Conservation (phyloP, 2,113 vertebrate genomes). For the Eidolon helvum region DNA sequence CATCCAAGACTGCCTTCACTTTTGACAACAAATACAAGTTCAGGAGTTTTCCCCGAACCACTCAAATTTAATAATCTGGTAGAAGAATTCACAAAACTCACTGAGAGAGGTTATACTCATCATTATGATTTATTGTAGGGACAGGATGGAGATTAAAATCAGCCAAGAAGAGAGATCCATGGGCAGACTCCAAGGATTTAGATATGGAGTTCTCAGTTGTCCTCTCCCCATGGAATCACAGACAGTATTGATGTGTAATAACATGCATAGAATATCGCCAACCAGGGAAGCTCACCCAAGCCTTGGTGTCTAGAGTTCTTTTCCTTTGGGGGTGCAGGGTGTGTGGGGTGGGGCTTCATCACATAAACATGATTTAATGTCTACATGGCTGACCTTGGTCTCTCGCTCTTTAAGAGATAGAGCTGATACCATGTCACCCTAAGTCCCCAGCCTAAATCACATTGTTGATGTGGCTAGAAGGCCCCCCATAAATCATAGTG, state of each 20-base stretch:
- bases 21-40: background rate
- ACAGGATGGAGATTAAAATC: background rate
- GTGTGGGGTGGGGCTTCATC: accelerated
- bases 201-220: background rate
- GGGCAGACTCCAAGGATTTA: background rate
- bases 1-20: background rate
- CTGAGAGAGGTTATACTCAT: background rate
- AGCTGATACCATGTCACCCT: background rate
- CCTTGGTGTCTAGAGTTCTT: background rate
- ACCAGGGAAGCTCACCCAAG: background rate
- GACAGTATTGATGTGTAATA: too few species aligned
- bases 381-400: background rate
- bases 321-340: background rate
- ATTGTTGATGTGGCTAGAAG: background rate
- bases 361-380: background rate
- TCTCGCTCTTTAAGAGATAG: background rate
- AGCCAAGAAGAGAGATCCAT: background rate
- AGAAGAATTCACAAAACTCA: background rate
- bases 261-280: background rate
- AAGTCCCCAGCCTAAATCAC: background rate
- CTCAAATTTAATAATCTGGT: background rate
- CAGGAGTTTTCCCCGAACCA: background rate
- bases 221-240: background rate
- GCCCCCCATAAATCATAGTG: background rate
- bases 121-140: background rate